Percentiles rank a stretch among this genome's conserved stretches.
Conservation (phyloP, 2,888 invertebrate genomes). For the Meganola albula region DNA sequence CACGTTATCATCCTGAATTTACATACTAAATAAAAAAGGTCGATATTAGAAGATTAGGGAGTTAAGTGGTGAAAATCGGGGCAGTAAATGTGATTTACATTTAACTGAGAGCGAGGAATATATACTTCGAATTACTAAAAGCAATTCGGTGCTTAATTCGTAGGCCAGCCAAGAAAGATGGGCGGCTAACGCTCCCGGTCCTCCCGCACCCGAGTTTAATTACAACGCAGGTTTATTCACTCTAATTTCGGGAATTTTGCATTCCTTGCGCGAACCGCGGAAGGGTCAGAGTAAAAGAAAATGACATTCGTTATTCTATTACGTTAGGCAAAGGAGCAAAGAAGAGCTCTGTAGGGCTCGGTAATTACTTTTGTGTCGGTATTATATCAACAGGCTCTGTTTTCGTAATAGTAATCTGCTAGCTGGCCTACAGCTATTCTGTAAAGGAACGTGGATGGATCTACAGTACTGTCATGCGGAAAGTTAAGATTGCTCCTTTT, state of each 20-base stretch:
- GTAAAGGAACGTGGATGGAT: conserved; percentile 21
- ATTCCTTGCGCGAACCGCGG: conserved; percentile 74
- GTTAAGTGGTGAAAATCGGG: conserved; percentile 62
- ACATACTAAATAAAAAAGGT: conserved; percentile 42
- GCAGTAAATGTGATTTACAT: conserved; percentile 75
- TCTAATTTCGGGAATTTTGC: conserved; percentile 75
- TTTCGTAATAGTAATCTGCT: conserved; percentile 37
- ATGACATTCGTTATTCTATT: conserved; percentile 77
- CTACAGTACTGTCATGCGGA: conserved; percentile 32
- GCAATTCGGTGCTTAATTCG: conserved; percentile 76
- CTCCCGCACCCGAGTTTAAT: conserved; percentile 67
- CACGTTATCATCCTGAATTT: conserved; percentile 35
- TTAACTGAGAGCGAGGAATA: conserved; percentile 69
- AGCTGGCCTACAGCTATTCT: conserved; percentile 26
- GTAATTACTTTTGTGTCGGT: conserved; percentile 65
- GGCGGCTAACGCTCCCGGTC: conserved; percentile 52
- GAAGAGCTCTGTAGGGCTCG: conserved; percentile 46
- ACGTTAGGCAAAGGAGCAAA: conserved; percentile 64
- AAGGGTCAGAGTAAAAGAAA: conserved; percentile 75
- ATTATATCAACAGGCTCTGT: conserved; percentile 39
- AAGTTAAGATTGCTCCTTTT: conserved; percentile 39
- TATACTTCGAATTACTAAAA: conserved; percentile 74
- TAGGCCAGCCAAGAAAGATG: conserved; percentile 74
- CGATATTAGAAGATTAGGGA: conserved; percentile 52
- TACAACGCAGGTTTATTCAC: conserved; percentile 74